Percentiles rank a stretch among this genome's conserved stretches.
These are phyloP conservation scores for Priocnemis perturbator DNA, from an alignment of 2,888 invertebrate species.

Conservation along the genomic window DNA sequence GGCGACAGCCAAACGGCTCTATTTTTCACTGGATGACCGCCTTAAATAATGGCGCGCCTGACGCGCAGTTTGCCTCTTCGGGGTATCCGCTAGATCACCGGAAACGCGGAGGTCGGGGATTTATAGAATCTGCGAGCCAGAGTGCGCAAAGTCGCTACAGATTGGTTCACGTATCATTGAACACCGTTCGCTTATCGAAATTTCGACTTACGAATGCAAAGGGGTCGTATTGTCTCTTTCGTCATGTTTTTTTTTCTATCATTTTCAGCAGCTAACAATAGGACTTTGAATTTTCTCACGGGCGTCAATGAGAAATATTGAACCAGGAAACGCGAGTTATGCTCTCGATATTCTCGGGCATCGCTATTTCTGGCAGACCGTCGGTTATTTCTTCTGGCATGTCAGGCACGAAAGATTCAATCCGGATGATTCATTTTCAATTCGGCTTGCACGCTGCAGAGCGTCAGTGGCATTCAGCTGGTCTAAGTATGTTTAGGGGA, in stretches of 20 bases:
- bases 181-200: neutral
- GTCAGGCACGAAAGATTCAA: constrained; percentile 34
- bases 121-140: neutral
- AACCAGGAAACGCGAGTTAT: neutral
- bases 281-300: too few species aligned
- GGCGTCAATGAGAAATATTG: neutral
- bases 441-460: constrained; percentile 41
- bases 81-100: neutral
- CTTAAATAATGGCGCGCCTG: constrained; percentile 9
- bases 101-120: neutral
- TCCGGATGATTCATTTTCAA: constrained; percentile 48
- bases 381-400: constrained; percentile 31
- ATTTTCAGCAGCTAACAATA: too few species aligned
- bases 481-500: constrained; percentile 60
- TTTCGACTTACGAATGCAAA: neutral
- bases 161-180: too few species aligned
- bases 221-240: too few species aligned
- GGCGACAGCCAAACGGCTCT: constrained; percentile 14
- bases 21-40: neutral
- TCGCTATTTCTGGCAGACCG: constrained; percentile 10
- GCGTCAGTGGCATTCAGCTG: constrained; percentile 53
- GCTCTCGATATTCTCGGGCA: neutral
- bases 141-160: neutral
- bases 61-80: too few species aligned
- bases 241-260: neutral